Conservation (phyloP, 2,113 vertebrate species). For the Synodontis membranacea region DNA sequence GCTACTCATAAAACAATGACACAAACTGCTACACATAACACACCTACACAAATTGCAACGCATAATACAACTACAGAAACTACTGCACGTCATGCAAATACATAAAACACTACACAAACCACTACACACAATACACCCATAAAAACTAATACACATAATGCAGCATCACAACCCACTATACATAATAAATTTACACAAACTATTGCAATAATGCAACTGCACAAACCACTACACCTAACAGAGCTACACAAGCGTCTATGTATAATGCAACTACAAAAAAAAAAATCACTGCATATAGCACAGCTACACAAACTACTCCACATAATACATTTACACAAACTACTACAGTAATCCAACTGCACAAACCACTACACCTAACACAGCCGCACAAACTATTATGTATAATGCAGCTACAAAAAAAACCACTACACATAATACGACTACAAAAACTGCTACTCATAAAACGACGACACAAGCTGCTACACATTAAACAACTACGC, state of each 20-base stretch:
- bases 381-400: not conserved
- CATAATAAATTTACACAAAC: too few relatives aligned
- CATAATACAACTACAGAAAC: not conserved
- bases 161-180: too few relatives aligned
- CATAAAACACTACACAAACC: not conserved
- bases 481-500: not conserved
- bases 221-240: not conserved
- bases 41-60: not conserved
- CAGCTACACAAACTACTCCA: not conserved
- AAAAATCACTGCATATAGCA: not conserved
- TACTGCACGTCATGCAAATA: not conserved
- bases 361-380: not conserved
- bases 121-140: not conserved
- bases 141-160: not conserved
- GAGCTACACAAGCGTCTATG: too few relatives aligned
- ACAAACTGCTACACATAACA: not conserved
- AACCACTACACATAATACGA: not conserved
- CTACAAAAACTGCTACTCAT: not conserved
- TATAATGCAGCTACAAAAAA: not conserved
- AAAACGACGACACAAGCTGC: not conserved
- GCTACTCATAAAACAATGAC: not conserved
- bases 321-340: not conserved
- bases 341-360: not conserved
- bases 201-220: not conserved
- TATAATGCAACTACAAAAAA: not conserved